These are phyloP conservation scores for Drosophila santomea DNA, from an alignment of 1,140 invertebrate genomes.

Conservation along the genomic window DNA sequence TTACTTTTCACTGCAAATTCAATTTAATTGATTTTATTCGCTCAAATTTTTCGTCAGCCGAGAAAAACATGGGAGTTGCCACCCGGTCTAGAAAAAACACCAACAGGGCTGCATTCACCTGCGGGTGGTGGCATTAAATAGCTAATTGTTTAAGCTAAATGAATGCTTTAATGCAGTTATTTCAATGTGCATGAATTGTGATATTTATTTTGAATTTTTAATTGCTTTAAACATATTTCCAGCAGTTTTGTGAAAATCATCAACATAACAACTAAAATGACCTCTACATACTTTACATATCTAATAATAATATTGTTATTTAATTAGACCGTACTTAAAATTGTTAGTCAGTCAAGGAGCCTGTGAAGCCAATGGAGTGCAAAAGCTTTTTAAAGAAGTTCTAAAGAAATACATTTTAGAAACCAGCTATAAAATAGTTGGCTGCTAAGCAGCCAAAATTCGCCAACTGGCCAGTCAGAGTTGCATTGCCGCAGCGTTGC, in stretches of 20 bases:
- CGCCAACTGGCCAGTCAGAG: constrained; percentile 37
- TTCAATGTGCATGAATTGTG: background rate
- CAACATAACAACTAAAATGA: too few species aligned
- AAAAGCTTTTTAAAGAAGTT: too few species aligned
- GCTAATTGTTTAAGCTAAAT: background rate
- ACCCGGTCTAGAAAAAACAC: constrained; percentile 8
- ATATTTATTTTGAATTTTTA: too few species aligned
- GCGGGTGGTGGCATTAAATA: background rate
- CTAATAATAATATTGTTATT: too few species aligned
- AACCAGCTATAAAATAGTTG: background rate
- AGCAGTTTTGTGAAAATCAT: background rate
- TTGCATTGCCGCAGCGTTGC: constrained; percentile 52
- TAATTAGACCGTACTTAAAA: too few species aligned
- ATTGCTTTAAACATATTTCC: background rate
- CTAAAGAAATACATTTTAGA: background rate
- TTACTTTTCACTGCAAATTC: constrained; percentile 1
- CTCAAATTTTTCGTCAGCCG: constrained; percentile 64
- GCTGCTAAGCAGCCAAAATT: background rate
- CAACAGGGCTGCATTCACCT: constrained; percentile 5
- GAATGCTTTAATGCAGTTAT: too few species aligned
- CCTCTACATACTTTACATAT: too few species aligned
- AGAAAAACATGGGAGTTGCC: constrained; percentile 36
- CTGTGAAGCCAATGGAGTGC: too few species aligned
- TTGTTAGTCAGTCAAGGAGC: too few species aligned
- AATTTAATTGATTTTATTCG: constrained; percentile 79